These are phyloP conservation scores for Agonopterix arenella DNA, from an alignment of 2,888 invertebrate species.

Conservation along the genomic window DNA sequence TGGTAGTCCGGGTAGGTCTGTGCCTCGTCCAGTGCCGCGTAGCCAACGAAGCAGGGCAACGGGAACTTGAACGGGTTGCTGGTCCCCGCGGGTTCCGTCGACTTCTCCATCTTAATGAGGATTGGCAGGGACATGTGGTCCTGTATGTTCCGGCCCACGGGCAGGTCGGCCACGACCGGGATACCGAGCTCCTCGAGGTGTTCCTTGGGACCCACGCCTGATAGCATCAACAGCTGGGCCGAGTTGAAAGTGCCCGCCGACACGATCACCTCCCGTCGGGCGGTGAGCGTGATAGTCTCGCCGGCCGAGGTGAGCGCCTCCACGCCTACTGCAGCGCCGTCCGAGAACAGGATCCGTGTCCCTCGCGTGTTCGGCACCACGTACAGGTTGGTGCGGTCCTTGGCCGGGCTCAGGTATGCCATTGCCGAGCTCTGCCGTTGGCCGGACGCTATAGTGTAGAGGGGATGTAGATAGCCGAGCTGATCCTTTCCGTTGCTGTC, in stretches of 20 bases:
- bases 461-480: slow-evolving; percentile 27
- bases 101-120: slow-evolving; percentile 17
- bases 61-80: slow-evolving; percentile 18
- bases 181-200: slow-evolving; percentile 29
- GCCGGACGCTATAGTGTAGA: slow-evolving; percentile 25
- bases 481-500: slow-evolving; percentile 32
- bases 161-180: slow-evolving; percentile 26
- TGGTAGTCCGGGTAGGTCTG: slow-evolving; percentile 24
- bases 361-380: slow-evolving; percentile 27
- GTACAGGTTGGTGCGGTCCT: slow-evolving; percentile 28
- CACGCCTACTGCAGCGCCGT: slow-evolving; percentile 23
- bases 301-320: slow-evolving; percentile 16
- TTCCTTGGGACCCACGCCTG: slow-evolving; percentile 34
- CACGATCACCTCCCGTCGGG: slow-evolving; percentile 31
- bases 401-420: slow-evolving; percentile 34
- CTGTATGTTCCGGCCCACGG: slow-evolving; percentile 36
- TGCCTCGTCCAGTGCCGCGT: slow-evolving; percentile 19
- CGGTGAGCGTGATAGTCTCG: slow-evolving; percentile 17
- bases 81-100: slow-evolving; percentile 46
- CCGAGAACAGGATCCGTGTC: slow-evolving; percentile 26
- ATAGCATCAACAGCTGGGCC: slow-evolving; percentile 34
- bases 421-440: slow-evolving; percentile 55
- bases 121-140: slow-evolving; percentile 24
- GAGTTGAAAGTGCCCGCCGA: slow-evolving; percentile 33
- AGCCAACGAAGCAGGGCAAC: slow-evolving; percentile 21